Base-by-base conservation (phyloP, 2,113 vertebrate species). In the Cervus canadensis region DNA sequence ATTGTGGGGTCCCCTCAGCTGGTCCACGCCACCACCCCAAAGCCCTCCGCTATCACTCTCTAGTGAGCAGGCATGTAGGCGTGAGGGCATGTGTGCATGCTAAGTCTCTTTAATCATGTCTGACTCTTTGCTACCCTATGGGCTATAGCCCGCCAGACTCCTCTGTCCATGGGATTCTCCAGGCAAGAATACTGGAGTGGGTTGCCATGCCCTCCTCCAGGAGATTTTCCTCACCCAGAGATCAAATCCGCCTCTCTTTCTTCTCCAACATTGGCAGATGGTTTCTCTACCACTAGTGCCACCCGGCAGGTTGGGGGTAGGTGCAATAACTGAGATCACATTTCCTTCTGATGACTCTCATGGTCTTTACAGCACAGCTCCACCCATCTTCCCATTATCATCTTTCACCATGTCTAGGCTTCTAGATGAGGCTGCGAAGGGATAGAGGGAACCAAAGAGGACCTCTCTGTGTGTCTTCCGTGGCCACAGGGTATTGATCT, bases 391-490 rank as follows among this genome's bases (percentile, higher is more conserved):
- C n/a, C 57, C 21, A 10, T 82, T 6, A 0, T 21, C 71, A 23
- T 43, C 3, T 5, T 8, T 30, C 14, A 8, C 0, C 1, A 13
- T 1, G 10, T 6, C 21, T 17, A n/a, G 48, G 11, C 60, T 56
- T 56, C 60, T 36, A 6, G 43, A 14, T 16, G 23, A 25, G 16
- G 0, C 17, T 16, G 9, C 17, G 48, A 36, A 71, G 14, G 50
- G 33, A 21, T 0, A 3, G 48, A 50, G 33, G 45, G 62, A 33
- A 30, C 33, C 9, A 30, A 33, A 62, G 10, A 25, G 19, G 36
- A 16, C 90, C 21, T 67, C 12, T 50, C 40, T n/a, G 13, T 12
- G 17, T 28, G 33, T 79, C 71, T 50, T 4, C 28, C 30, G 48
- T 5, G 40, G 56, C 54, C 33, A 6, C 0, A 36, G 48, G 13